Conservation (phyloP, 2,113 vertebrate species). For the Spheniscus mendiculus region DNA sequence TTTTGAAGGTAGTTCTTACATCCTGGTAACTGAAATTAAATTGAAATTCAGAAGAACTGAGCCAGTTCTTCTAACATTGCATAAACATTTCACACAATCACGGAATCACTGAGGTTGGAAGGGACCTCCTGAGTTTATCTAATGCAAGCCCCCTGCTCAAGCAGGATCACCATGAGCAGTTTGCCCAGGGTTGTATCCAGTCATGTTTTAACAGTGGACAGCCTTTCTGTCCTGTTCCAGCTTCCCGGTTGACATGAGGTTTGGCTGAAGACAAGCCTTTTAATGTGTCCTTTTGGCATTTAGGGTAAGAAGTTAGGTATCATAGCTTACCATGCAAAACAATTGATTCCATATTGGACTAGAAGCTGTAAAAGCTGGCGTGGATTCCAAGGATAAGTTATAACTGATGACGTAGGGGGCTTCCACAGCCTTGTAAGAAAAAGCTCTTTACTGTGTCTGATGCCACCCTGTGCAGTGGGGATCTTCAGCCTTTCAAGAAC, state of each 20-base stretch:
- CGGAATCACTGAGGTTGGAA: not conserved
- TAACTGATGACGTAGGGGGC: not conserved
- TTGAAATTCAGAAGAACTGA: not conserved
- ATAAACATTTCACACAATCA: not conserved
- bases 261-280: not conserved
- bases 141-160: not conserved
- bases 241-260: not conserved
- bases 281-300: not conserved
- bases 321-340: not conserved
- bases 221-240: not conserved
- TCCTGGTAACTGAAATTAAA: not conserved
- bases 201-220: not conserved
- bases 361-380: not conserved
- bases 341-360: not conserved
- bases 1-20: not conserved
- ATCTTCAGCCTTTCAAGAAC: not conserved
- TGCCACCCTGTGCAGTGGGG: not conserved
- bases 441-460: not conserved
- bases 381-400: not conserved
- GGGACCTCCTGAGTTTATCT: not conserved
- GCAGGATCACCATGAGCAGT: not conserved
- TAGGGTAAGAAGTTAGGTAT: not conserved
- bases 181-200: not conserved
- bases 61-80: not conserved
- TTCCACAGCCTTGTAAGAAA: not conserved